A percentile compares a stretch with the other conserved stretches of the same genome.
phyloP scores from a whole-genome alignment of 1,140 invertebrate genomes.

The Micrasema minimum region DNA sequence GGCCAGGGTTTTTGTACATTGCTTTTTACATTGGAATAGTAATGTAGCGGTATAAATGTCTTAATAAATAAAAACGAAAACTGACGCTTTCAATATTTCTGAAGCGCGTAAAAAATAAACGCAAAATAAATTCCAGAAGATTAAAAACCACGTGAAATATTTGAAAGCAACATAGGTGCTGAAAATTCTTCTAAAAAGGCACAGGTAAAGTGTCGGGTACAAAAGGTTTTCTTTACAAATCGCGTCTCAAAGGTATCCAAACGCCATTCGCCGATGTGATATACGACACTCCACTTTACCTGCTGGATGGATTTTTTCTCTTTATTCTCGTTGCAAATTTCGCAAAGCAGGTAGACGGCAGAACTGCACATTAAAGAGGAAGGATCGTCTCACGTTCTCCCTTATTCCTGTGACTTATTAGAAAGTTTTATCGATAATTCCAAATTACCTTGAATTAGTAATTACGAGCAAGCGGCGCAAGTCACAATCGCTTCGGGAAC shows the following conservation, averaged over 20 bases:
- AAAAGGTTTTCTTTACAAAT: constrained; percentile 25
- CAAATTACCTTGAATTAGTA: not conserved
- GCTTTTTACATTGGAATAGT: too few relatives aligned
- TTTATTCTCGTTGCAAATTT: constrained; percentile 13
- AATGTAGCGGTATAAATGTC: too few relatives aligned
- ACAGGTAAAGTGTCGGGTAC: constrained; percentile 14
- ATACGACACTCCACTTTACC: constrained; percentile 27
- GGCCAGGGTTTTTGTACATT: too few relatives aligned
- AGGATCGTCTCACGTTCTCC: not conserved
- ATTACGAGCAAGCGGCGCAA: too few relatives aligned
- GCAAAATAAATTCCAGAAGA: not conserved
- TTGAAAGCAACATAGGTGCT: constrained; percentile 8
- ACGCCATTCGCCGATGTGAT: constrained; percentile 9
- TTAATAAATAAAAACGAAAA: too few relatives aligned
- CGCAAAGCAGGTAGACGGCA: constrained; percentile 16
- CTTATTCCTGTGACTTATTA: not conserved
- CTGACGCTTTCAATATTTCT: too few relatives aligned
- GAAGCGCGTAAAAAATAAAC: too few relatives aligned
- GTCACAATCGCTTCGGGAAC: too few relatives aligned
- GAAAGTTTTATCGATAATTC: constrained; percentile 39
- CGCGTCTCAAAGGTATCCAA: constrained; percentile 22
- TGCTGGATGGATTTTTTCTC: constrained; percentile 18
- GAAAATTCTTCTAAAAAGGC: constrained; percentile 5
- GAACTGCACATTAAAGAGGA: constrained; percentile 14
- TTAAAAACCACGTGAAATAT: constrained; percentile 10